Evolutionary conservation across 2,797 vertebrate genomes (phyloP), one percentile per base, ranked within the genome.

Genomic region (Pyrrhura leucotis): DNA sequence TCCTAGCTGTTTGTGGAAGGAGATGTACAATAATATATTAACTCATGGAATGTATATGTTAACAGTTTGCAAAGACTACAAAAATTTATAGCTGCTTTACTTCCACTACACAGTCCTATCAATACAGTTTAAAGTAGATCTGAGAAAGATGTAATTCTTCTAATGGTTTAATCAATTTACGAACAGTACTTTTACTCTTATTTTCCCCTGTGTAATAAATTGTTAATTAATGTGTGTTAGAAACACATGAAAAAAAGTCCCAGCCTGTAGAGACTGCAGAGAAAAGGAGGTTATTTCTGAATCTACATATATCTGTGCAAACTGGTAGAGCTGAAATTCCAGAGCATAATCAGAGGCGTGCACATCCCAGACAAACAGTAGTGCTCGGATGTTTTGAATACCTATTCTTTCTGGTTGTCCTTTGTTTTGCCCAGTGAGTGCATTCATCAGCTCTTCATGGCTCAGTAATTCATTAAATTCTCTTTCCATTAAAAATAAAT

Each of bases 401-500:
- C 10, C 8, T 79, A 4, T 89, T 71, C 72, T 71, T 91, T 90
- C 53, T 58, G 45, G 65, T 20, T 76, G 51, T 74, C 58, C 85
- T 97, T 95, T 94, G 89, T 97, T 93, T 95, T 85, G 25, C 75
- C 35, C 75, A 22, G 54, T 29, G 25, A 89, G 63, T 93, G 75
- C 87, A 96, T 91, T 84, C 87, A 26, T 92, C 82, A 53, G 77
- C 61, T 77, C 83, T 94, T 93, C 97, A 97, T 69, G 96, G 95
- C 97, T 97, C 95, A 95, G 94, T 95, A 97, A 97, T 93, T 95
- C 91, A 97, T 81, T 91, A 98, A 97, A 97, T 97, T 97, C 97
- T 97, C 95, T 98, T 97, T 97, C 97, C 97, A 98, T 98, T 98
- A 98, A 98, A 98, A 98, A 98, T 98, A 98, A 98, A 98, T 97